Conservation (phyloP, 2,113 vertebrate species). For the Hippoglossus stenolepis region DNA sequence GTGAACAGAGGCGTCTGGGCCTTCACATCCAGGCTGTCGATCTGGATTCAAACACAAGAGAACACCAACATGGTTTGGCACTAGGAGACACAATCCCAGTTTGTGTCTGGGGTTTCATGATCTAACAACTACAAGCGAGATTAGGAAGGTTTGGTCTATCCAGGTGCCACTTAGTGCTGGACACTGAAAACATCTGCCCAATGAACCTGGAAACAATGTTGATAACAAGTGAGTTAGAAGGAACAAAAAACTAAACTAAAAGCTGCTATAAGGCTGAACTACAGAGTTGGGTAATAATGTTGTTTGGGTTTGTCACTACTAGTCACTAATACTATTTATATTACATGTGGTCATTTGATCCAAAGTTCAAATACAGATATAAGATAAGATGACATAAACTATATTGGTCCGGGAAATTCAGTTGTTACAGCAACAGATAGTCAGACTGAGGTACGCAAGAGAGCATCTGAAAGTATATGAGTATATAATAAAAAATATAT, state of each 20-base stretch:
- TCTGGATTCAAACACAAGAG: conserved; percentile 45
- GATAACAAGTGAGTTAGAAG: neutral
- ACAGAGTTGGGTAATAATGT: too few relatives aligned
- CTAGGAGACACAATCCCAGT: neutral
- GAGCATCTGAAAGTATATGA: too few relatives aligned
- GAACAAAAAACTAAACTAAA: neutral
- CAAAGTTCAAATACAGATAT: too few relatives aligned
- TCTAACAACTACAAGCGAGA: neutral
- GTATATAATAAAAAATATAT: too few relatives aligned
- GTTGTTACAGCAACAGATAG: too few relatives aligned
- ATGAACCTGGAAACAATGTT: too few relatives aligned
- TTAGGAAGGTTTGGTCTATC: neutral
- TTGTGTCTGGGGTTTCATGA: neutral
- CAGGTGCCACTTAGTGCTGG: too few relatives aligned
- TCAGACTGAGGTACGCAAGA: too few relatives aligned
- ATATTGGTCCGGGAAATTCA: too few relatives aligned
- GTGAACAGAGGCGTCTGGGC: conserved; percentile 95
- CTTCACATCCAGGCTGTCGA: conserved; percentile 93
- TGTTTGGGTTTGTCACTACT: too few relatives aligned
- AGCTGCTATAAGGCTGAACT: neutral
- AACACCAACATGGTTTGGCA: neutral
- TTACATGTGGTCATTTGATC: neutral
- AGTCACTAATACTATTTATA: neutral
- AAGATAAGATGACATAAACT: too few relatives aligned
- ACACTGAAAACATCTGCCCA: too few relatives aligned